A percentile compares a stretch with the other conserved stretches of the same genome.
Conservation (phyloP, 2,888 invertebrate species). For the Epirrhoe alternata region DNA sequence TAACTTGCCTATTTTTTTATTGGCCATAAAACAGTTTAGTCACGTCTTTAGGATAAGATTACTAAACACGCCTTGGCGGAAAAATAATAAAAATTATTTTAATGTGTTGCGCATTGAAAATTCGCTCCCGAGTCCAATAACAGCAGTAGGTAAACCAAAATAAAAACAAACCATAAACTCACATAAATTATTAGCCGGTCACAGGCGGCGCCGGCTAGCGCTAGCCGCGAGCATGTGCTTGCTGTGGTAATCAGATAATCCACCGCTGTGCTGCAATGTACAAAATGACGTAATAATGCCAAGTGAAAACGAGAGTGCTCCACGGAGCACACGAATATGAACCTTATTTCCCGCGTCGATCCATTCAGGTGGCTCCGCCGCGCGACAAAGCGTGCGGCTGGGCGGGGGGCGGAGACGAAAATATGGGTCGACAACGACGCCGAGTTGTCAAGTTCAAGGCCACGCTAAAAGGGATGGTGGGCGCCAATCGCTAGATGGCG, state of each 20-base stretch:
- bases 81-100: neutral
- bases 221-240: constrained; percentile 48
- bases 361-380: constrained; percentile 75
- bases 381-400: constrained; percentile 70
- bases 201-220: constrained; percentile 37
- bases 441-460: constrained; percentile 82
- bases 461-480: constrained; percentile 67
- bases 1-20: neutral
- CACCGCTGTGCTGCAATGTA: constrained; percentile 55
- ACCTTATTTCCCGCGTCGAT: constrained; percentile 66
- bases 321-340: constrained; percentile 64
- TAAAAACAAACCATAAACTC: constrained; percentile 33
- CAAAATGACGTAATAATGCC: constrained; percentile 67
- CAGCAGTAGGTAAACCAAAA: constrained; percentile 8
- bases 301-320: constrained; percentile 75
- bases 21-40: neutral
- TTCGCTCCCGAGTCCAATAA: neutral
- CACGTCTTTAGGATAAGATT: neutral
- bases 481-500: constrained; percentile 79
- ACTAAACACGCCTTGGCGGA: neutral
- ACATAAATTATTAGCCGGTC: constrained; percentile 26
- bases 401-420: constrained; percentile 65
- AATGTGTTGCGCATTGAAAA: neutral
- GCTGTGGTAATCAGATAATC: constrained; percentile 57
- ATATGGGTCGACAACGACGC: constrained; percentile 79